phyloP scores from a whole-genome alignment of 1,140 invertebrate genomes.

The Dreissena rostriformis region DNA sequence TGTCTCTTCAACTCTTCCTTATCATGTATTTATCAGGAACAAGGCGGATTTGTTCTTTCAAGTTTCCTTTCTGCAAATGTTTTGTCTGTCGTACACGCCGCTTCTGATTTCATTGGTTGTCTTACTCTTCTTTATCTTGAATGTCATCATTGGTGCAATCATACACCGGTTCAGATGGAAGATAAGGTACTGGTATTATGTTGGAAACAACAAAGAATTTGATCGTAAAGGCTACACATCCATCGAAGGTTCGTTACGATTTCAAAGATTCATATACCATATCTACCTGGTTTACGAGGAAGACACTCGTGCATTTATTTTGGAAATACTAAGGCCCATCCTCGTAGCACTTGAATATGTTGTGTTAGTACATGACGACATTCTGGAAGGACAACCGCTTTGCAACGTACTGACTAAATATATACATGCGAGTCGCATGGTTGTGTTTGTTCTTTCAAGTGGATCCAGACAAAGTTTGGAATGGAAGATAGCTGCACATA shows the following conservation, averaged over 20 bases:
- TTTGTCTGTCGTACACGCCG: neutral
- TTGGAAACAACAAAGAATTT: no score
- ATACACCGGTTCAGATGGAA: conserved; percentile 20
- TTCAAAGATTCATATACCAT: conserved; percentile 15
- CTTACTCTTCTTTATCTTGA: neutral
- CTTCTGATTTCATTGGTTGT: neutral
- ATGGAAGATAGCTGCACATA: conserved; percentile 32
- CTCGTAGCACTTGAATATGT: conserved; percentile 2
- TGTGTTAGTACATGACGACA: conserved; percentile 1
- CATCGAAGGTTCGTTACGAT: neutral
- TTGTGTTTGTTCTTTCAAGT: conserved; percentile 31
- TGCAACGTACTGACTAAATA: conserved; percentile 23
- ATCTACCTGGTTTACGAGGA: neutral
- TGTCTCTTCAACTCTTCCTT: no score
- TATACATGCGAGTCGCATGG: no score
- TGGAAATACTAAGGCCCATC: conserved; percentile 9
- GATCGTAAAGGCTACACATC: no score
- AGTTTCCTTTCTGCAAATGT: neutral
- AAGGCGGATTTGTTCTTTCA: neutral
- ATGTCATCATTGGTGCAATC: conserved; percentile 2
- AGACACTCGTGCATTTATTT: neutral
- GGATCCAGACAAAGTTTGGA: conserved; percentile 1
- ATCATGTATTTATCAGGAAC: neutral
- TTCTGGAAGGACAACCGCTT: neutral
- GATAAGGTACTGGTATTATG: conserved; percentile 39